Base-by-base conservation (phyloP, 2,113 vertebrate species). In the Lasiurus borealis region DNA sequence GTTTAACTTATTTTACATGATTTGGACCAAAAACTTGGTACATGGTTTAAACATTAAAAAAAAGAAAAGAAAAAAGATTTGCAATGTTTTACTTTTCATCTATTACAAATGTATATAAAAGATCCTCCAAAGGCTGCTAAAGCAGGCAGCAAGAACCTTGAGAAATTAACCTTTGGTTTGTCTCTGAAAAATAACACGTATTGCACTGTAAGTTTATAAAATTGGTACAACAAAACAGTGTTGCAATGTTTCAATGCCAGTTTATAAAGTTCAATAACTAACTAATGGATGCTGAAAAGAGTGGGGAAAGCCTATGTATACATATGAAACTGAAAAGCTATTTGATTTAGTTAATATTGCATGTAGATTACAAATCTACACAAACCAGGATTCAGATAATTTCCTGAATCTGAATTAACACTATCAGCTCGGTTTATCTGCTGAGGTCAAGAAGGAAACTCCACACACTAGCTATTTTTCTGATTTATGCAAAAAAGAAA, bases 131-230 rank as follows among this genome's bases (percentile, higher is more conserved):
- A 94, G 97, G 98, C 98, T 97, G 98, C 98, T 98, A 97, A 97
- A 98, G 97, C 97, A 98, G 93, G 98, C 92, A 98, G 93, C 96
- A 97, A 97, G 97, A 94, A 96, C 96, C 98, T 98, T 98, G 98
- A 98, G 98, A 98, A 97, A 98, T 98, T 98, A 98, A 98, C 98
- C 98, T 98, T 98, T 98, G 98, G 98, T 98, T 98, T 98, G 98
- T 97, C 96, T 98, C 96, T 97, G 98, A 98, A 97, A 97, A 98
- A 97, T 98, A 95, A 98, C 96, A 98, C 91, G 97, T 98, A 98
- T 98, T 98, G 98, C 98, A 98, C 98, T 98, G 98, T 98, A 97
- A 98, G 98, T 98, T 98, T 98, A 98, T 98, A 98, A 98, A 97
- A 98, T 78, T 97, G 98, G 97, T 98, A 97, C 98, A 98, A 98